Base-by-base conservation (phyloP, 2,113 vertebrate genomes). In the Scomber colias region DNA sequence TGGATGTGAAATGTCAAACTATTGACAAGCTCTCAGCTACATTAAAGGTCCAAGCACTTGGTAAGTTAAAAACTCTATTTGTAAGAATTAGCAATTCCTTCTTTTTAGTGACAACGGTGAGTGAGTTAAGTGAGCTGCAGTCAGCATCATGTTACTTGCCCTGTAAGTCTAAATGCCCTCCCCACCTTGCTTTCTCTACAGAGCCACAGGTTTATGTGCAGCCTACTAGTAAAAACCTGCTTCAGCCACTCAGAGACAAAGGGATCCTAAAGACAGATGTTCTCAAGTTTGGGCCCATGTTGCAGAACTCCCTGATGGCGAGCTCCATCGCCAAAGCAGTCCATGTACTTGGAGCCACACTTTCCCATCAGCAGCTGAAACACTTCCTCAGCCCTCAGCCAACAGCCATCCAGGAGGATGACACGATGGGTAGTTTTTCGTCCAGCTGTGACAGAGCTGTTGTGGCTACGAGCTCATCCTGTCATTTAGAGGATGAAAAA, bases 271-370 rank as follows among this genome's bases (percentile, higher is more conserved):
- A 48, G 16, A 55, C 82, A 35, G 61, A 87, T 62, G 71, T 79
- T 67, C 53, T 91, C 7, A 85, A 79, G 81, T 89, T 88, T 83
- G 92, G 91, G 19, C 84, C 84, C 2, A 81, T 85, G 83, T 72
- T 94, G 56, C 83, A 83, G 49, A 92, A 90, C 35, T 54, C 67
- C 3, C 71, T 92, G 13, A 77, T 87, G 81, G 62, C 77, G 0
- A 75, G 49, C 73, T 91, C 93, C 27, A 77, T 90, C 15, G 49
- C 74, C 8, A 90, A 84, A 81, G 79, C 85, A 9, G 72, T 86
- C 62, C 86, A 89, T 75, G 69, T 78, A 49, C 51, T 92, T 63
- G 88, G 85, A 73, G 51, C 79, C 10, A 51, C 46, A 0, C n/a
- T 71, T 44, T 62, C 84, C 40, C 56, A 56, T 24, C 82, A 71